Evolutionary conservation across 2,113 vertebrate genomes (phyloP), one percentile per base, ranked within the genome.

Genomic region (Aleadryas rufinucha): DNA sequence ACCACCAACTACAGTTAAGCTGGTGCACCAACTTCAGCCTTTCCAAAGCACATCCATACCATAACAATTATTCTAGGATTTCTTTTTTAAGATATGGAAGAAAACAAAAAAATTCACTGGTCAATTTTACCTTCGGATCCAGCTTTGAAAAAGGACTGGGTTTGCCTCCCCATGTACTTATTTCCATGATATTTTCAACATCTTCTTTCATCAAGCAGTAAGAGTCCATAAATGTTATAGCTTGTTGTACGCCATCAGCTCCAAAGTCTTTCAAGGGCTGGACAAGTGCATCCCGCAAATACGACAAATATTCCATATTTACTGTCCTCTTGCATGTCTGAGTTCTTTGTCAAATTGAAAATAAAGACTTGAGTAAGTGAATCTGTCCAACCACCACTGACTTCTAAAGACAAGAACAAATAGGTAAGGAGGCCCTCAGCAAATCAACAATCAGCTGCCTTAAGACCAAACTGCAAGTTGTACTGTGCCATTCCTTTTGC

Each of bases 131-230:
- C 99, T 99, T 99, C 18, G 99, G 96, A 96, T 99, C 99, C 95
- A 99, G 97, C 96, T 98, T 99, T 91, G 99, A 99, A 90, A 99
- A 99, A 21, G 98, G 97, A 89, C 99, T 99, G 5, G 98, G 96
- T 79, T 98, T 98, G 54, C 99, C 98, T 13, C 98, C 99, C 99
- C 99, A 99, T 1, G 49, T 96, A 89, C 98, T 99, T 79, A 99
- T 98, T 97, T 99, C 99, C 99, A 99, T 99, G 61, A 99, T 98
- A 93, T 97, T 99, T 93, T 99, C 99, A 95, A 99, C 97, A 37
- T 99, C 99, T 87, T 99, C 99, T 95, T 97, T 99, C 97, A 99
- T 94, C 88, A 99, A 98, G 96, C 98, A 97, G 88, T 99, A 99
- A 5, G 98, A 95, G n/a, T 99, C 98, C 98, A 99, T 98, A 50